These are phyloP conservation scores for Trichosurus vulpecula DNA, from an alignment of 2,797 vertebrate genomes.

Conservation along the genomic window DNA sequence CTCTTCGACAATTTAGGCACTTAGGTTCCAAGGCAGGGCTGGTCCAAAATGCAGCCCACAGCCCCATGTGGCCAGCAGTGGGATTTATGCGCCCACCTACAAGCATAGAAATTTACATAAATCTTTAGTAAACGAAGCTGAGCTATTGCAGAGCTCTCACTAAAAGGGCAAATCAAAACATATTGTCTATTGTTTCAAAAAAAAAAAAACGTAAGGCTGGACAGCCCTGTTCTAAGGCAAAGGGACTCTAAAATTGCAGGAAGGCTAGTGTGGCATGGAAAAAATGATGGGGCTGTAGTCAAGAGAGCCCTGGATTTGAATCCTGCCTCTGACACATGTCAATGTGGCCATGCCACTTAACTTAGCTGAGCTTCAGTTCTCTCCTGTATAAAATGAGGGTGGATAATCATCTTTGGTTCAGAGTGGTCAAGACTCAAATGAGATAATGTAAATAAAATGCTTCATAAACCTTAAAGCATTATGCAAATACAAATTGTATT, in stretches of 20 bases:
- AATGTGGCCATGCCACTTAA: not conserved
- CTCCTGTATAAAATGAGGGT: not conserved
- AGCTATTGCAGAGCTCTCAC: no score
- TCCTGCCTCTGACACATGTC: not conserved
- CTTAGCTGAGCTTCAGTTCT: not conserved
- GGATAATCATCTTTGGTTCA: not conserved
- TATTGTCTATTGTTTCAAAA: no score
- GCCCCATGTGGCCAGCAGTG: no score
- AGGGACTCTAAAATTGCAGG: not conserved
- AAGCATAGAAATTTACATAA: no score
- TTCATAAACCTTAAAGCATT: not conserved
- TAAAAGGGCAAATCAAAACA: no score
- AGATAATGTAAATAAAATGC: not conserved
- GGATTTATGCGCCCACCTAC: no score
- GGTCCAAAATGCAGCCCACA: no score
- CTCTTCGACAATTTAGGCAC: not conserved
- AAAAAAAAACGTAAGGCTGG: no score
- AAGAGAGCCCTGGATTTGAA: not conserved
- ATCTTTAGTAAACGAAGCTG: no score
- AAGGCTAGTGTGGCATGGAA: not conserved
- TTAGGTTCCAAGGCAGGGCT: not conserved
- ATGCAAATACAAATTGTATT: not conserved
- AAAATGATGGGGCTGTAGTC: not conserved
- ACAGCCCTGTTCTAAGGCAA: not conserved
- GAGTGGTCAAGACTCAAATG: not conserved